Evolutionary conservation across 92 coral and sea anemone species (phyloP), one percentile per base, ranked within the genome.

Genomic region (Metridium senile): DNA sequence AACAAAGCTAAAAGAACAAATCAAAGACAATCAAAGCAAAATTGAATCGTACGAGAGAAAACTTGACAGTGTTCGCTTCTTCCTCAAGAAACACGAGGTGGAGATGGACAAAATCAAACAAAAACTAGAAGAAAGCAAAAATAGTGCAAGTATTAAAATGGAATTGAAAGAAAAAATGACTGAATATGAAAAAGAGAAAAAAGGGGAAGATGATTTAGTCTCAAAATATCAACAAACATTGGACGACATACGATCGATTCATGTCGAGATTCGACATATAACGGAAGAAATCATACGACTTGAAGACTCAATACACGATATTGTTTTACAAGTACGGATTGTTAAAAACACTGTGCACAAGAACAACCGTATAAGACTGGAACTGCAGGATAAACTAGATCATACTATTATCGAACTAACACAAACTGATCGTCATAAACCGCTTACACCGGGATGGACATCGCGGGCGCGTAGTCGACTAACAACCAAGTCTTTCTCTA

Each of bases 221-320:
- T 70, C 85, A 26, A 91, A 86, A 51, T 84, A 82, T 29, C 97
- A 91, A 80, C 70, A 83, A 27, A 65, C 89, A 6, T 71, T 91
- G 71, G 93, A 91, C 54, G 54, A 68, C 32, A 89, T 91, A 25
- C 77, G 97, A 47, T 89, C 93, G 7, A 69, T 79, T 43, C 93
- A 94, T 43, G 90, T 85, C 1, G 95, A 92, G 58, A 85, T 94
- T 17, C 93, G 98, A 10, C 95, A 92, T 75, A 79, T 82, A 21
- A 84, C 94, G 2, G 86, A 81, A 34, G 95, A 87, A 0, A 77
- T 78, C 20, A 94, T 94, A n/a, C 58, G 34, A 0, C 66, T 94
- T 34, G 98, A 94, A 74, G 94, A 87, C 49, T 58, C 52, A 27
- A 87, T 92, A 33, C 97, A 94, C 83, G 98, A 92, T 47, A 74